Percentiles rank a stretch among this genome's conserved stretches.
phyloP scores from a whole-genome alignment of 2,797 vertebrate species.

The Sebastes cheni region DNA sequence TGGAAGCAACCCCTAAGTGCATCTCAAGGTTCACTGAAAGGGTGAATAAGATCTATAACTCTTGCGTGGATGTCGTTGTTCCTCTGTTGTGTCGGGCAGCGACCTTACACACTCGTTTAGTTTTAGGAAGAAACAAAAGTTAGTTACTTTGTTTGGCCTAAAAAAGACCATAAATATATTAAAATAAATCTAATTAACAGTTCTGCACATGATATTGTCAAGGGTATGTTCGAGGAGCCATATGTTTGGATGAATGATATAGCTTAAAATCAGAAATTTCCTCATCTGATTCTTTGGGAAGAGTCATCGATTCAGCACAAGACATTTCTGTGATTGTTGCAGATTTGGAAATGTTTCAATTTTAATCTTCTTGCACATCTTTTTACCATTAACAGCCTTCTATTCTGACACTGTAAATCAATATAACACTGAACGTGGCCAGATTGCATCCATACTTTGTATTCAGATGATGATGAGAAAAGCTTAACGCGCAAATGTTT shows the following conservation, averaged over 20 bases:
- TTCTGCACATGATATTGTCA: too few species aligned
- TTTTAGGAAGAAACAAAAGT: neutral
- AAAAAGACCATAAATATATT: neutral
- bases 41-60: constrained; percentile 66
- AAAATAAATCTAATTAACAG: neutral
- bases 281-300: neutral
- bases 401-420: neutral
- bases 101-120: neutral
- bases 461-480: neutral
- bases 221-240: too few species aligned
- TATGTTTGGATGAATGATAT: neutral
- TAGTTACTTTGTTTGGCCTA: neutral
- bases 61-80: constrained; percentile 15
- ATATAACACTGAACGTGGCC: neutral
- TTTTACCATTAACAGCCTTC: neutral
- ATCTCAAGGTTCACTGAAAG: constrained; percentile 71
- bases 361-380: neutral
- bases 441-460: too few species aligned
- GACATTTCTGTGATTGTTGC: accelerated
- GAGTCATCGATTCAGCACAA: neutral
- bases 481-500: neutral
- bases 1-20: constrained; percentile 66
- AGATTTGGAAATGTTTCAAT: neutral
- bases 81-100: neutral
- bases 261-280: neutral